Percentiles rank a stretch among this genome's conserved stretches.
These are phyloP conservation scores for Natator depressus DNA, from an alignment of 2,113 vertebrate species.

Conservation along the genomic window DNA sequence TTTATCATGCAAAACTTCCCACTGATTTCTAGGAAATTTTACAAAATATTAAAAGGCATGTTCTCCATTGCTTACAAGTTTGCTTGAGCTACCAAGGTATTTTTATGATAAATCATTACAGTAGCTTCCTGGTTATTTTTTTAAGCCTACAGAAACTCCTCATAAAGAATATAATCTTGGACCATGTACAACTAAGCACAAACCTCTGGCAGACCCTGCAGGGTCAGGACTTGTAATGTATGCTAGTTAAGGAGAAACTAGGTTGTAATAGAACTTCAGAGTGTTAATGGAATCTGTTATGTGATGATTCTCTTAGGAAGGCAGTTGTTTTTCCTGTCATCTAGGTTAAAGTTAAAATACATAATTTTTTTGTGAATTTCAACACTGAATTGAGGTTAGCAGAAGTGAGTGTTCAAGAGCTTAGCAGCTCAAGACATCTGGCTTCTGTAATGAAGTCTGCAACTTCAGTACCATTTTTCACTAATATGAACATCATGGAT, in stretches of 20 bases:
- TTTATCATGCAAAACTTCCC: background rate
- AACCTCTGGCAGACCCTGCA: background rate
- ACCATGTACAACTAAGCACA: background rate
- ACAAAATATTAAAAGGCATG: background rate
- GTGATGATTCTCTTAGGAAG: background rate
- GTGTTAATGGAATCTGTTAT: background rate
- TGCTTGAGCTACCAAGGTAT: background rate
- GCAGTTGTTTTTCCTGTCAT: background rate
- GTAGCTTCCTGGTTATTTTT: background rate
- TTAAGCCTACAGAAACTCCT: background rate
- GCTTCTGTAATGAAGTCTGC: background rate
- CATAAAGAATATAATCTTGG: background rate
- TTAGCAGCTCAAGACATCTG: background rate
- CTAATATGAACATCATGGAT: rapidly evolving
- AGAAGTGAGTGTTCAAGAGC: background rate
- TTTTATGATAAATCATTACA: background rate
- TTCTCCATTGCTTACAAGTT: background rate
- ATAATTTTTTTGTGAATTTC: background rate
- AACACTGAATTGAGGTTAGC: background rate
- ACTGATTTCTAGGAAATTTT: background rate
- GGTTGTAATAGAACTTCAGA: background rate
- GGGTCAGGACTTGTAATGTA: background rate
- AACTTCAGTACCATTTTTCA: background rate
- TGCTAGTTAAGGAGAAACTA: background rate
- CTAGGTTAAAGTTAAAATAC: background rate